phyloP scores from a whole-genome alignment of 2,888 invertebrate genomes.

The Reticulitermes lucifugus region DNA sequence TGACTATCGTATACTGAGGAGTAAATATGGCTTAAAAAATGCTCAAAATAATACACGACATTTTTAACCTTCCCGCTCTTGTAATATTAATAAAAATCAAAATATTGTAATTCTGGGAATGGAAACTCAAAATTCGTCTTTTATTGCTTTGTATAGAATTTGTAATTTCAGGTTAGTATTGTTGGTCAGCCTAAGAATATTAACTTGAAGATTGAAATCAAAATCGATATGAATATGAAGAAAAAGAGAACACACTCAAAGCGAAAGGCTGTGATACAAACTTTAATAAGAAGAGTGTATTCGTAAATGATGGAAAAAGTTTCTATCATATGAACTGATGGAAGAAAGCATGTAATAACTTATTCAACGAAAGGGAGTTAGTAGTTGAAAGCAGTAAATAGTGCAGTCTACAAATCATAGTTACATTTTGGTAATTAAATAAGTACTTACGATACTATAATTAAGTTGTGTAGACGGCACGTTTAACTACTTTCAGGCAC shows the following conservation, averaged over 20 bases:
- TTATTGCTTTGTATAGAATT: not conserved
- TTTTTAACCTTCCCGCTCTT: not conserved
- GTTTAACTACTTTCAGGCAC: no score
- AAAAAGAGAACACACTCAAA: not conserved
- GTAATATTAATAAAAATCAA: not conserved
- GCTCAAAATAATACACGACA: not conserved
- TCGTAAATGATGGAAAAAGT: not conserved
- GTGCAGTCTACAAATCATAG: no score
- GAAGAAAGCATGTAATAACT: not conserved
- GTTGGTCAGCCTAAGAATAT: not conserved
- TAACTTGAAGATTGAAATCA: not conserved
- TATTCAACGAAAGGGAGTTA: not conserved
- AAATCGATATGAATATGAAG: not conserved
- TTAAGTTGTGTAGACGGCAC: no score
- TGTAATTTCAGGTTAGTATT: not conserved
- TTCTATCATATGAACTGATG: not conserved
- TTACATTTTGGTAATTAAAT: no score
- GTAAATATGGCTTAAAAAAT: not conserved
- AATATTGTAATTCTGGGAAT: not conserved
- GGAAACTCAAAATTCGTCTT: not conserved
- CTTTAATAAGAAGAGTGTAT: not conserved
- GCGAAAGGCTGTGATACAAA: conserved; percentile 2
- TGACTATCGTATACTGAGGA: no score
- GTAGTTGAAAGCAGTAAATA: no score
- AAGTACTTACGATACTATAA: no score